Evolutionary conservation across 2,113 vertebrate genomes (phyloP), one percentile per base, ranked within the genome.

Genomic region (Macrotis lagotis): DNA sequence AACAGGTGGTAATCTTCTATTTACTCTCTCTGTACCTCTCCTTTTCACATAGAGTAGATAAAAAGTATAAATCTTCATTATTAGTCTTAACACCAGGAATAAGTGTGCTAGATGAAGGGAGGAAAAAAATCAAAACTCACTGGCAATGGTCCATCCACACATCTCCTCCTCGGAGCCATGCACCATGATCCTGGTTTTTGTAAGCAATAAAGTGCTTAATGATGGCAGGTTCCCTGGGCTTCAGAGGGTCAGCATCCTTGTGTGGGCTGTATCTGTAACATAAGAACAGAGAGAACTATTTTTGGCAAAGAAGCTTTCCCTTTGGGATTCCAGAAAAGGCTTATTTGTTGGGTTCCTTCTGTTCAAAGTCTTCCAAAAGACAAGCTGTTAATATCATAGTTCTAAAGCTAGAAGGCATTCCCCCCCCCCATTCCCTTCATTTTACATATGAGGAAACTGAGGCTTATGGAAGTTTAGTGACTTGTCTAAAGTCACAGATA

Each of bases 111-210:
- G 66, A 44, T 44, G 66, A 44, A 83, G 66, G n/a, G n/a, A n/a
- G 44, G 66, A 83, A 83, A 83, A 83, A 24, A 83, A 83, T 0
- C 66, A 44, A 44, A 90, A 98, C 99, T 99, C 98, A 99, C 99
- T 99, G 99, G 98, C 99, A 99, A 98, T 99, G 97, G 52, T 99
- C 99, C 98, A 99, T 97, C 99, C 99, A 99, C 94, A 99, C 99
- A 19, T 99, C 99, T 92, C 99, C 99, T 91, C 99, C 99, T n/a
- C 99, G 98, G 95, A 99, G 98, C 99, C 99, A 99, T 94, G 99
- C 99, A 48, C 99, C 99, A 0, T 99, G 99, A 95, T 99, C 99
- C 98, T 99, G 99, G 98, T 99, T 99, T 98, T 99, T 99, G 97
- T 99, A 99, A 95, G 99, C 99, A 1, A 99, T 98, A 91, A 99